These are phyloP conservation scores for Lynx canadensis DNA, from an alignment of 2,113 vertebrate genomes.

Conservation along the genomic window DNA sequence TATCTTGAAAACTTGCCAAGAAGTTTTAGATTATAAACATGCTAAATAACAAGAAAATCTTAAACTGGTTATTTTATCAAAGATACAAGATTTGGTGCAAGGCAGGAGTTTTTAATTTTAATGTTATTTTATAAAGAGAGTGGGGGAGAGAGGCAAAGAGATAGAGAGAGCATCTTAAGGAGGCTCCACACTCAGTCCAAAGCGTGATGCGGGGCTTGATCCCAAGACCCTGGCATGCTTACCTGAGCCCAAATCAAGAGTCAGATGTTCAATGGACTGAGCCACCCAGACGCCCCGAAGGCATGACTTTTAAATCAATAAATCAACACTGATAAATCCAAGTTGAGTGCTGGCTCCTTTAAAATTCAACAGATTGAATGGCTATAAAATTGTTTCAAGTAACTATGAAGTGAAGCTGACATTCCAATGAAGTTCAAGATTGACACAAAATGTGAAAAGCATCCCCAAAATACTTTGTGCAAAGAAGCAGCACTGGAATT, in stretches of 20 bases:
- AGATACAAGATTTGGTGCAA: neutral
- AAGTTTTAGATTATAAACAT: slow-evolving; percentile 3
- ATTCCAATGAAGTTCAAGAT: slow-evolving; percentile 14
- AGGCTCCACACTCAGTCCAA: too few relatives aligned
- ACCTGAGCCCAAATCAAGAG: too few relatives aligned
- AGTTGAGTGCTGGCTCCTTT: neutral
- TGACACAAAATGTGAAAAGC: slow-evolving; percentile 31
- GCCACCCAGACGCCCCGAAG: neutral
- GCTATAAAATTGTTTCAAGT: slow-evolving; percentile 17
- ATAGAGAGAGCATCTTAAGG: too few relatives aligned
- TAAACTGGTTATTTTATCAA: neutral
- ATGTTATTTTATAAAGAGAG: too few relatives aligned
- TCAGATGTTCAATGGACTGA: too few relatives aligned
- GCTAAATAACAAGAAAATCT: slow-evolving; percentile 13
- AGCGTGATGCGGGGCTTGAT: too few relatives aligned
- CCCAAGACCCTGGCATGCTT: too few relatives aligned
- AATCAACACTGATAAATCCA: neutral
- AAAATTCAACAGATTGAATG: slow-evolving; percentile 31
- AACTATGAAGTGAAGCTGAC: neutral
- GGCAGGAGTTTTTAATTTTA: neutral
- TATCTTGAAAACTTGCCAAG: neutral
- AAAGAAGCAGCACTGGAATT: neutral
- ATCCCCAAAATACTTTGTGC: neutral
- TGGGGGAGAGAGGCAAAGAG: too few relatives aligned
- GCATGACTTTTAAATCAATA: neutral